Evolutionary conservation across 1,140 invertebrate species (phyloP), one percentile per base, ranked within the genome.

Genomic region (Calosoma granatense): DNA sequence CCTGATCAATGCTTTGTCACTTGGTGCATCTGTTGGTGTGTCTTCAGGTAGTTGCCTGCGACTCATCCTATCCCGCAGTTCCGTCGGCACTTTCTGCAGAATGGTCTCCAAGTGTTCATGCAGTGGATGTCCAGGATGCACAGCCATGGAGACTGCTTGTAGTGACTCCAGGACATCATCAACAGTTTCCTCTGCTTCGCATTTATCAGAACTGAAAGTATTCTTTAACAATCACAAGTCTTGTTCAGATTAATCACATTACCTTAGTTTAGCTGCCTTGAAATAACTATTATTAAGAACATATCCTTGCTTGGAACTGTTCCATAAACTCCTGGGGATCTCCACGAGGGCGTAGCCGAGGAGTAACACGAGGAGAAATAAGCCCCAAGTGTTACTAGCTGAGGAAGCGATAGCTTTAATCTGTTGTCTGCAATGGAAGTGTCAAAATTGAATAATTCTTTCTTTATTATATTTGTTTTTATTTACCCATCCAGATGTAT

Each of bases 331-430:
- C 23, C 94, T 78, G 0, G 96, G 96, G 1, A 98, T 88, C 73
- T 97, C 95, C 0, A 99, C 94, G 21, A 99, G 76, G 1, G 96
- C 94, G 76, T 99, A 98, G 17, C 97, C 97, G 15, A 99, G 78
- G 52, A 99, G 75, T 19, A 98, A 74, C 22, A 99, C 91, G 15
- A 99, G 76, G 20, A 99, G 77, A 72, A 98, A 97, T 23, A 99
- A 76, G 56, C 97, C 97, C 97, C 97, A 99, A 0, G 97, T 99
- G 67, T 99, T 99, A 65, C 94, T 97, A 9, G 97, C 95, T 14
- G 95, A 95, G n/a, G 97, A 94, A 47, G 95, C 92, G 61, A 99
- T 95, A 0, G 94, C 88, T 78, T 97, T 98, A 12, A 98, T 77
- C 72, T 97, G 93, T 59, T 87, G 83, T 63, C 84, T 90, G 69